These are phyloP conservation scores for Chinchilla lanigera DNA, from an alignment of 2,113 vertebrate genomes.

Conservation along the genomic window DNA sequence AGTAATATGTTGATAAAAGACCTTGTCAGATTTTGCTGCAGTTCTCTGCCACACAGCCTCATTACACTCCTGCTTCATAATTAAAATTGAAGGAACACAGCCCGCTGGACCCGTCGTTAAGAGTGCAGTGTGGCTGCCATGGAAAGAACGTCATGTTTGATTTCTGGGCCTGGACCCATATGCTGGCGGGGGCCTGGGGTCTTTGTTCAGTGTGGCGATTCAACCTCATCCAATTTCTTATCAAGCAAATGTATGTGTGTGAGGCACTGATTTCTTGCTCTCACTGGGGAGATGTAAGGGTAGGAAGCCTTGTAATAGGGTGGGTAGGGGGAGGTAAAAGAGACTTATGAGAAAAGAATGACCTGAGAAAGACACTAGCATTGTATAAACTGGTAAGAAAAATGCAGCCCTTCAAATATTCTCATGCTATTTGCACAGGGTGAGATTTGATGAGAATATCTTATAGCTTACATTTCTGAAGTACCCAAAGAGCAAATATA, in stretches of 20 bases:
- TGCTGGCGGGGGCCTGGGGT: slow-evolving; percentile 39
- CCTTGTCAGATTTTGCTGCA: slow-evolving; percentile 65
- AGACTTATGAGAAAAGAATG: slow-evolving; percentile 9
- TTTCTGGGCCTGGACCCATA: slow-evolving; percentile 57
- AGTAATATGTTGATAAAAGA: slow-evolving; percentile 68
- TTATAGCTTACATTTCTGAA: background rate
- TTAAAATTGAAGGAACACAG: slow-evolving; percentile 75
- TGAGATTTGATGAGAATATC: background rate
- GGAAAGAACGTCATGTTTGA: background rate
- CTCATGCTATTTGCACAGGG: background rate
- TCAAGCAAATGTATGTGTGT: background rate
- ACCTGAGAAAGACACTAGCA: background rate
- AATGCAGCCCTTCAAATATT: background rate
- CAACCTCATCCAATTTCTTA: slow-evolving; percentile 8
- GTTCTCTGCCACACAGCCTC: slow-evolving; percentile 57
- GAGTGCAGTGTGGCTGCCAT: background rate
- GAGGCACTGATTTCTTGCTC: background rate
- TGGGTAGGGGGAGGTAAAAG: background rate
- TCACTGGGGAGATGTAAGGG: background rate
- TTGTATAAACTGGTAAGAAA: background rate
- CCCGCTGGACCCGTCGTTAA: background rate
- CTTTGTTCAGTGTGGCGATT: background rate
- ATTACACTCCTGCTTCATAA: slow-evolving; percentile 70
- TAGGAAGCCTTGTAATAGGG: background rate
- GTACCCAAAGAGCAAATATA: background rate